phyloP scores from a whole-genome alignment of 2,113 vertebrate species.

The Channa maculata region DNA sequence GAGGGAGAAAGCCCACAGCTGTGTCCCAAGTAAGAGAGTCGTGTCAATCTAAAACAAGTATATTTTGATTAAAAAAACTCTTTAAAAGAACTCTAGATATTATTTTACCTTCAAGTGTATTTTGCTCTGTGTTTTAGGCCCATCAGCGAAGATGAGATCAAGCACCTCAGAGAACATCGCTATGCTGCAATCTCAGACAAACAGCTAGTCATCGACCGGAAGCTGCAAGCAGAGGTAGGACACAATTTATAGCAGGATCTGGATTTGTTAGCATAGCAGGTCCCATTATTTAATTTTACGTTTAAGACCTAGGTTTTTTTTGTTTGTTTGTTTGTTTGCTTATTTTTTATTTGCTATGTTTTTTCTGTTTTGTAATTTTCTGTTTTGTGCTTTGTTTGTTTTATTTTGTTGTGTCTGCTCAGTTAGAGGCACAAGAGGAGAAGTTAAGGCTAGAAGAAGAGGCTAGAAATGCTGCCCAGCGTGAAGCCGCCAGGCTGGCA shows the following conservation, averaged over 20 bases:
- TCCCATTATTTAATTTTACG: slow-evolving; percentile 38
- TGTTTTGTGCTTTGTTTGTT: slow-evolving; percentile 82
- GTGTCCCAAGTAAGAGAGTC: slow-evolving; percentile 73
- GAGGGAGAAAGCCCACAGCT: slow-evolving; percentile 82
- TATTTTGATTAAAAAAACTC: neutral
- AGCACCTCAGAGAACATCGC: slow-evolving; percentile 88
- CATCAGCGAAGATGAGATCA: slow-evolving; percentile 94
- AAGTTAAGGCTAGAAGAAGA: slow-evolving; percentile 99
- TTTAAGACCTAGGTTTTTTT: slow-evolving; percentile 30
- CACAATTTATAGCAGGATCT: neutral
- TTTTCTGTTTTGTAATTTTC: slow-evolving; percentile 64
- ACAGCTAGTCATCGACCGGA: slow-evolving; percentile 89
- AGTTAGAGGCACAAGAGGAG: slow-evolving; percentile 99
- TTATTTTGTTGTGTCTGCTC: slow-evolving; percentile 88
- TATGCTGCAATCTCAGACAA: slow-evolving; percentile 92
- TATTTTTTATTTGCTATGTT: slow-evolving; percentile 72
- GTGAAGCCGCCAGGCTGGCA: slow-evolving; percentile 95
- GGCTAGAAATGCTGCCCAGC: slow-evolving; percentile 94
- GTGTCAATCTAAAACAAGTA: neutral
- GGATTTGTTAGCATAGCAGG: neutral
- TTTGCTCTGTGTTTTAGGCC: slow-evolving; percentile 78
- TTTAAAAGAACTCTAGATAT: too few relatives aligned
- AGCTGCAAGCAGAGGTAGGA: slow-evolving; percentile 90
- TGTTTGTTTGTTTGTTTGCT: slow-evolving; percentile 52
- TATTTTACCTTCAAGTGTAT: neutral